Base-by-base conservation (phyloP, 2,113 vertebrate species). In the Proterorhinus semilunaris region DNA sequence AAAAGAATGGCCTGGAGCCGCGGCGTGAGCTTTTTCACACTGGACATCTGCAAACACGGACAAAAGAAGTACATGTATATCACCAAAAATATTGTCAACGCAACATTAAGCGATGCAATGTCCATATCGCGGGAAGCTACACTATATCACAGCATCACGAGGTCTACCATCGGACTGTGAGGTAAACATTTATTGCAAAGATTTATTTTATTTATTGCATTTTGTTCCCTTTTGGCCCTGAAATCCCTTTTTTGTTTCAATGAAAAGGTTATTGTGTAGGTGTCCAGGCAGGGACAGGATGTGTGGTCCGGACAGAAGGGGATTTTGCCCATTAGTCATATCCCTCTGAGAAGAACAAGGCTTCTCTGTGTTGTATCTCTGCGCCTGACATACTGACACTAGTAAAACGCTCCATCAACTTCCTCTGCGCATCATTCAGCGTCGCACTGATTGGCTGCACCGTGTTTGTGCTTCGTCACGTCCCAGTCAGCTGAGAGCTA, bases 1-100 rank as follows among this genome's bases (percentile, higher is more conserved):
- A 98, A 97, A 76, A 92, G 91, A 82, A 96, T 96, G 80, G 95
- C 90, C 4, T 87, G 89, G 69, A 97, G 94, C 10, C 96, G 91
- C 4, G 93, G 87, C 76, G 81, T 91, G 81, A 98, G 85, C 2
- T 84, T 82, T 57, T 94, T 93, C 69, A 98, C 94, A 0, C 90
- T 76, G 78, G 95, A 95, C 88, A 98, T 96, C 96, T 98, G 79
- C 66, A 66, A 66, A 59, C 51, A 50, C 57, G 54, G 2, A 16
- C 8, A 9, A 63, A 63, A 63, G 9, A 17, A 21, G 1, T 16
- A 16, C 0, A 21, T 10, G 10, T 11, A 55, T 21, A 10, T 55
- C 10, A 27, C 9, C 11, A 1, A 9, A 13, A 50, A 5, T 50
- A 6, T 50, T 52, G 7, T 52, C 10, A 11, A 17, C 8, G 16